phyloP scores from a whole-genome alignment of 1,140 invertebrate species.

The Drosophila albomicans region DNA sequence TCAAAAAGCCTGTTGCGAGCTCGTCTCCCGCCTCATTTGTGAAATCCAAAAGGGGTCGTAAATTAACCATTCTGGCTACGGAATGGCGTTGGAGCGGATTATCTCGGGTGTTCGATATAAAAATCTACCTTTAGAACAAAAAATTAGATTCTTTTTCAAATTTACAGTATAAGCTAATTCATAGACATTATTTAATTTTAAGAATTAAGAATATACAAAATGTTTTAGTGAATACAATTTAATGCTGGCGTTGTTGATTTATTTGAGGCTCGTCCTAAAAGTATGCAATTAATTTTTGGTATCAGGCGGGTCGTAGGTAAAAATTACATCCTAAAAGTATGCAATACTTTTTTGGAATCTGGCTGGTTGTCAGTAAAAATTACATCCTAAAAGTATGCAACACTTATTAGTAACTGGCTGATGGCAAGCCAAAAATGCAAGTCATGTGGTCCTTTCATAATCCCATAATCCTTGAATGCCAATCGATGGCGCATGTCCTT shows the following conservation, averaged over 20 bases:
- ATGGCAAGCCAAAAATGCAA: neutral
- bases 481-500: neutral
- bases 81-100: neutral
- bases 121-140: slow-evolving; percentile 5
- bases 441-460: neutral
- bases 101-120: slow-evolving; percentile 11
- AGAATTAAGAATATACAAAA: slow-evolving; percentile 25
- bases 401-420: neutral
- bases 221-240: slow-evolving; percentile 14
- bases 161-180: slow-evolving; percentile 62
- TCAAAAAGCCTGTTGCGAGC: slow-evolving; percentile 63
- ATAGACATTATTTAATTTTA: slow-evolving; percentile 57
- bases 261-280: neutral
- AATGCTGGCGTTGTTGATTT: neutral
- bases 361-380: neutral
- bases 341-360: neutral
- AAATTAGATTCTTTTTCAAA: slow-evolving; percentile 32
- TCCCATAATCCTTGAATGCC: neutral
- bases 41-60: slow-evolving; percentile 60
- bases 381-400: neutral
- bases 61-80: neutral
- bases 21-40: slow-evolving; percentile 71
- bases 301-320: neutral
- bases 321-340: neutral
- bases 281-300: neutral